Base-by-base conservation (phyloP, 2,888 invertebrate genomes). In the Brachyopa scutellaris region DNA sequence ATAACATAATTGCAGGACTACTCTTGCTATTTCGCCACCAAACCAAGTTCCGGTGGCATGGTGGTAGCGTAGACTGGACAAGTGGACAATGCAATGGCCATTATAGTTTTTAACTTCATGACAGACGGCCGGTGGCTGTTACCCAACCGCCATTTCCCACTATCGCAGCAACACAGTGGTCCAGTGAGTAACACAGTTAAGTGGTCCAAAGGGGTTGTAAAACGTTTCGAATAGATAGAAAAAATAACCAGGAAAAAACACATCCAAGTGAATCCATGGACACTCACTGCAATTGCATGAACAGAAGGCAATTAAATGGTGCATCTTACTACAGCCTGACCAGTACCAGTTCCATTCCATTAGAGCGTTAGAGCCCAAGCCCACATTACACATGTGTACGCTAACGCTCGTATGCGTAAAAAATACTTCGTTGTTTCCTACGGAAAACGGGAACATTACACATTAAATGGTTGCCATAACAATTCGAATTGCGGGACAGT, bases 21-120 rank as follows among this genome's bases (percentile, higher is more conserved):
- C 36, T n/a, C 26, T 5, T 26, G 6, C 26, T 59, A 66, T 55
- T 67, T 67, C 23, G 42, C 13, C 49, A 21, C 26, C 33, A 26
- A 42, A 31, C 61, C 17, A 45, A n/a, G 21, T 29, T 61, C 51
- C 47, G 47, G 31, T 11, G 8, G 6, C 21, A 13, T 11, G 19
- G 42, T 31, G 33, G 36, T 49, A 33, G 23, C 21, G 67, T 51
- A 47, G n/a, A n/a, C n/a, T n/a, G n/a, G n/a, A n/a, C n/a, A n/a
- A n/a, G n/a, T n/a, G n/a, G 77, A 61, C 69, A 64, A 62, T 45
- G 59, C 78, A 42, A 40, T 64, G 33, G 57, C 64, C 70, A 66
- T 77, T 62, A 74, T 73, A 70, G 59, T 70, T 82, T 53, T 82
- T 77, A 77, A 70, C 77, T 70, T 77, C 61, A 77, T 66, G 66